A percentile compares a stretch with the other conserved stretches of the same genome.
Conservation (phyloP, 2,113 vertebrate genomes). For the Takifugu flavidus region DNA sequence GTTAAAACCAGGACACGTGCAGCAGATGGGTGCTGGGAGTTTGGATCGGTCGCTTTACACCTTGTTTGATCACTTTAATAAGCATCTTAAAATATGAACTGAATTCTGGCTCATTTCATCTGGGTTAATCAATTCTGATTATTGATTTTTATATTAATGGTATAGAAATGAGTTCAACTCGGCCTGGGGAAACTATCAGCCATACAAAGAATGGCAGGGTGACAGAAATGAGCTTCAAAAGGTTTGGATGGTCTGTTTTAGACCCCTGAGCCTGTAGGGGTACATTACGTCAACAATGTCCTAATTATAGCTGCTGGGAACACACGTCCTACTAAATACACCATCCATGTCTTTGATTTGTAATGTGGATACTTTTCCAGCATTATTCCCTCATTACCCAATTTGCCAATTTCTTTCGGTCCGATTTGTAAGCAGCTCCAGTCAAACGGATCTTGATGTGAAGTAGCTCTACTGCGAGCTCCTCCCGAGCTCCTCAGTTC, state of each 20-base stretch:
- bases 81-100: too few relatives aligned
- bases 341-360: slow-evolving; percentile 1
- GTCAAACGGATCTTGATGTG: slow-evolving; percentile 3
- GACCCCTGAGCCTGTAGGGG: slow-evolving; percentile 9
- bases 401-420: slow-evolving; percentile 12
- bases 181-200: slow-evolving; percentile 40
- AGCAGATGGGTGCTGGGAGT: too few relatives aligned
- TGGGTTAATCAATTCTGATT: slow-evolving; percentile 16
- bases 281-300: slow-evolving; percentile 11
- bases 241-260: slow-evolving; percentile 10
- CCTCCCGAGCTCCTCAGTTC: too few relatives aligned
- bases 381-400: background rate
- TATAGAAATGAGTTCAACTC: slow-evolving; percentile 7
- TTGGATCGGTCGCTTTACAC: too few relatives aligned
- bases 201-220: slow-evolving; percentile 19
- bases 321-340: background rate
- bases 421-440: slow-evolving; percentile 29
- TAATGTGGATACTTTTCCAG: background rate
- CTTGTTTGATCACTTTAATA: too few relatives aligned
- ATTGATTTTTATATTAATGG: slow-evolving; percentile 39
- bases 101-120: slow-evolving; percentile 25
- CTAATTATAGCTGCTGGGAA: slow-evolving; percentile 29
- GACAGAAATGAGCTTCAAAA: slow-evolving; percentile 29
- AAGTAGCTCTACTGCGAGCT: too few relatives aligned
- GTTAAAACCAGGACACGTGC: too few relatives aligned